Evolutionary conservation across 2,888 invertebrate species (phyloP).

Genomic region (Chydorus sphaericus): DNA sequence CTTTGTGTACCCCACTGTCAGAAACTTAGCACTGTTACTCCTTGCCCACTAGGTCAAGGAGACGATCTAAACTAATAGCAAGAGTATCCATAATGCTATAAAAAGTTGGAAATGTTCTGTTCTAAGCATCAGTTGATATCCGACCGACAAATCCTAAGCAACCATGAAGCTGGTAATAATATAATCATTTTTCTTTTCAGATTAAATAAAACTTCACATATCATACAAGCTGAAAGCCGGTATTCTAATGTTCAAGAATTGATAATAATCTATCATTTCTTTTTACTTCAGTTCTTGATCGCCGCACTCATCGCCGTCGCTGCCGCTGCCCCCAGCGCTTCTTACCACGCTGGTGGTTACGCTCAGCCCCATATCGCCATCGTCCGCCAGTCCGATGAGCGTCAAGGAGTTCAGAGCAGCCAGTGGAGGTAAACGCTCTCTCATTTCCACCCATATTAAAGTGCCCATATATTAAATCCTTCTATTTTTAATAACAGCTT

Average conservation of each 20-base stretch:
- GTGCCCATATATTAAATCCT: background rate
- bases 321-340: slow-evolving; percentile 4
- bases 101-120: background rate
- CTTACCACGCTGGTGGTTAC: background rate
- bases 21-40: too few relatives aligned
- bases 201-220: background rate
- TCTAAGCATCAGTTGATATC: background rate
- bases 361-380: slow-evolving; percentile 7
- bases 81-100: too few relatives aligned
- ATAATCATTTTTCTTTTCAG: background rate
- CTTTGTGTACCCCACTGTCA: too few relatives aligned
- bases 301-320: slow-evolving; percentile 12
- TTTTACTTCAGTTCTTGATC: background rate
- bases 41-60: too few relatives aligned
- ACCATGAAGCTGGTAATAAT: background rate
- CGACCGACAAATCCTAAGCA: background rate
- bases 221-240: too few relatives aligned
- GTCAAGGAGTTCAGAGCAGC: slow-evolving; percentile 12
- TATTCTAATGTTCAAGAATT: too few relatives aligned
- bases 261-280: too few relatives aligned
- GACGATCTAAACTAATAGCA: too few relatives aligned
- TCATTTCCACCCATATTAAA: background rate
- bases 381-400: slow-evolving; percentile 11
- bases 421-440: slow-evolving; percentile 4
- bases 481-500: background rate